These are phyloP conservation scores for Cochlearius cochlearius DNA, from an alignment of 2,113 vertebrate genomes.

Conservation along the genomic window DNA sequence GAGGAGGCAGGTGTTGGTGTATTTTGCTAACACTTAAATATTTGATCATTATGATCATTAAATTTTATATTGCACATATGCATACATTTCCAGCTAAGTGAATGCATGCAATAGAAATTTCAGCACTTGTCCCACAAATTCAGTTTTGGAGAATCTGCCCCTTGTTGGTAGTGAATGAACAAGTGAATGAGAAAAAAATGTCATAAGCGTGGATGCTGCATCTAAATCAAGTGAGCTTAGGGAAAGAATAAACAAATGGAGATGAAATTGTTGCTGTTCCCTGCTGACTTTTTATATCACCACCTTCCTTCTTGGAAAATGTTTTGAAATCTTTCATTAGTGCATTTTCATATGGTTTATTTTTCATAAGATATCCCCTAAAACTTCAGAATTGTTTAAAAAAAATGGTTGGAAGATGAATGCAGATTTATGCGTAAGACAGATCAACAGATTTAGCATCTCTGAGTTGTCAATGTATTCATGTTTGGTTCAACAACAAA, in stretches of 20 bases:
- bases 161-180: constrained; percentile 20
- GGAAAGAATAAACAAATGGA: not conserved
- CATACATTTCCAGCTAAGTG: constrained; percentile 32
- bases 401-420: not conserved
- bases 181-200: constrained; percentile 27
- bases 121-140: constrained; percentile 46
- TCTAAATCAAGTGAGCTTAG: constrained; percentile 21
- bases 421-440: not conserved
- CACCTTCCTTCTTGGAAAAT: not conserved
- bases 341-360: not conserved
- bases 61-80: constrained; percentile 48
- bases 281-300: not conserved
- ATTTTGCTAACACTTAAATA: constrained; percentile 59
- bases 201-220: not conserved
- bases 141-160: constrained; percentile 39
- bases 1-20: constrained; percentile 38
- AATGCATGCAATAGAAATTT: constrained; percentile 57
- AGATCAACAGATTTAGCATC: not conserved
- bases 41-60: constrained; percentile 48
- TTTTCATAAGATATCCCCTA: not conserved
- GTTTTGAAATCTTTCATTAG: not conserved
- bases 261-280: not conserved
- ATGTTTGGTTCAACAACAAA: not conserved
- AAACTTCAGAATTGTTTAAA: not conserved
- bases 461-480: not conserved